Conservation (phyloP, 2,113 vertebrate genomes). For the Brachypodius melanocephalos region DNA sequence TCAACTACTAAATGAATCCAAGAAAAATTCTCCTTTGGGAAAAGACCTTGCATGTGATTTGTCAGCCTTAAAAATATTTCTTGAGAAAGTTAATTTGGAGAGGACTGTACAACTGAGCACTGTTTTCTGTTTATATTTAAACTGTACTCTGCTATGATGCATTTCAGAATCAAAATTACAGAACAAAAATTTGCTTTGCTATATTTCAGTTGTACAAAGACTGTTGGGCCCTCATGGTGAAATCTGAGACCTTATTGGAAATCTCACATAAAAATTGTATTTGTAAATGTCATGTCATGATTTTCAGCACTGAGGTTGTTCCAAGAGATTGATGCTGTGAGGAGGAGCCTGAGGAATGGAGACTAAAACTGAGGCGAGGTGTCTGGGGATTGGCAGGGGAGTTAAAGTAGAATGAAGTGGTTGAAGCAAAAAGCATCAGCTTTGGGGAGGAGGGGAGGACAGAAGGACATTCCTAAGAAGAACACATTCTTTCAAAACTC, state of each 20-base stretch:
- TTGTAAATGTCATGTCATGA: slow-evolving; percentile 8
- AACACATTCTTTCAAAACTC: not conserved
- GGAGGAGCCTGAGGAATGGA: not conserved
- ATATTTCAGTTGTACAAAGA: not conserved
- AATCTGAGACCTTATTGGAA: not conserved
- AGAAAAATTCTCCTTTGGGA: slow-evolving; percentile 50
- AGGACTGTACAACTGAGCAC: not conserved
- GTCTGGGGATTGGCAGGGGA: not conserved
- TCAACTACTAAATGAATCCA: slow-evolving; percentile 51
- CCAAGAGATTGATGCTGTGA: not conserved
- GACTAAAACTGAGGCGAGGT: not conserved
- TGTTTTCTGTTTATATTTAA: slow-evolving; percentile 25
- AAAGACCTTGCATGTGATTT: slow-evolving; percentile 47
- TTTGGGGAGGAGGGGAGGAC: not conserved
- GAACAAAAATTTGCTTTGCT: not conserved
- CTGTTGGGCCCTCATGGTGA: not conserved
- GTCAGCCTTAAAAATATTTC: slow-evolving; percentile 37
- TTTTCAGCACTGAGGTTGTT: not conserved
- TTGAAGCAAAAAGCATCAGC: not conserved
- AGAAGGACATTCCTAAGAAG: not conserved
- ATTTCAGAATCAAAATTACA: slow-evolving; percentile 12
- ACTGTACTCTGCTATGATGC: not conserved
- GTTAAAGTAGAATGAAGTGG: slow-evolving; percentile 13
- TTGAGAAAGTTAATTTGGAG: slow-evolving; percentile 52
- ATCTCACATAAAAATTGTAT: slow-evolving; percentile 25